These are phyloP conservation scores for Apteryx owenii DNA, from an alignment of 2,113 vertebrate genomes.

Conservation along the genomic window DNA sequence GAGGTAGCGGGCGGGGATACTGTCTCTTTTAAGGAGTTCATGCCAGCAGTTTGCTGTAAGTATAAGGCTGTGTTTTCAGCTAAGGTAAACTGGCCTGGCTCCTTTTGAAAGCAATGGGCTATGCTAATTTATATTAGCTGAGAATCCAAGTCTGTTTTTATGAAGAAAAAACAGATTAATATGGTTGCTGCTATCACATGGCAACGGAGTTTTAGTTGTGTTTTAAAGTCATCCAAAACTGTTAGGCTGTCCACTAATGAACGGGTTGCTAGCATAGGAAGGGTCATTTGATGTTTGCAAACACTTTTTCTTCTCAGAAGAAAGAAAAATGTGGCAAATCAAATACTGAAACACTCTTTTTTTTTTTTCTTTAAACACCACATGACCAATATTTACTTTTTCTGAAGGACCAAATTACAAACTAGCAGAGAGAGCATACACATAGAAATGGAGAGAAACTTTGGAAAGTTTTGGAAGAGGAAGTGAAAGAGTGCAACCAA, in stretches of 20 bases:
- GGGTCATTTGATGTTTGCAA: not conserved
- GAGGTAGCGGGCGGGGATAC: not conserved
- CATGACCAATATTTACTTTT: not conserved
- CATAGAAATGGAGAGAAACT: not conserved
- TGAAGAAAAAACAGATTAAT: not conserved
- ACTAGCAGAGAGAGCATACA: not conserved
- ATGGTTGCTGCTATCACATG: not conserved
- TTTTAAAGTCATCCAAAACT: not conserved
- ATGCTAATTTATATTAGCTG: not conserved
- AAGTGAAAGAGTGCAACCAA: rapidly evolving
- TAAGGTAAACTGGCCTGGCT: not conserved
- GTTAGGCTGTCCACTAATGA: not conserved
- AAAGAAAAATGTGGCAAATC: not conserved
- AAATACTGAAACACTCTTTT: not conserved
- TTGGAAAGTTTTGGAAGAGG: not conserved
- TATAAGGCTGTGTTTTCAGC: not conserved
- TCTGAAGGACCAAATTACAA: not conserved
- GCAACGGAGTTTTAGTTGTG: not conserved
- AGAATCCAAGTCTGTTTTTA: not conserved
- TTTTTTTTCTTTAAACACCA: not conserved
- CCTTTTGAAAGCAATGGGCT: not conserved
- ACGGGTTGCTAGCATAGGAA: not conserved
- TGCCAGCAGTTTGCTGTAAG: not conserved
- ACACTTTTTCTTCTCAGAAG: not conserved
- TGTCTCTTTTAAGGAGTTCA: not conserved